These are phyloP conservation scores for Laterallus jamaicensis DNA, from an alignment of 2,113 vertebrate species.

Conservation along the genomic window DNA sequence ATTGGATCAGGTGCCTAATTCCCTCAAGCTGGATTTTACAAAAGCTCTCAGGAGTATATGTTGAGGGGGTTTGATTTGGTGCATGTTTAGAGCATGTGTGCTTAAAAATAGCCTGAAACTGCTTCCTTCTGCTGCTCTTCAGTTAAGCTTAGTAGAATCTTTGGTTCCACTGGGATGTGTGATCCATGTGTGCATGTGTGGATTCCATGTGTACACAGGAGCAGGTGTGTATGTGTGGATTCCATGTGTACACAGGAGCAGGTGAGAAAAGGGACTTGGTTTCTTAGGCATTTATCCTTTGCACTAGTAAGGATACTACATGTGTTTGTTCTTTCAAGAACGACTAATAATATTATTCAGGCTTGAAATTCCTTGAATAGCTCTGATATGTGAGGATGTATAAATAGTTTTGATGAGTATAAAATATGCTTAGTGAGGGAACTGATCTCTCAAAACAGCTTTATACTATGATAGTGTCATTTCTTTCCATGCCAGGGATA, in stretches of 20 bases:
- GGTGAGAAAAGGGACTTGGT: neutral
- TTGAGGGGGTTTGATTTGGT: conserved; percentile 7
- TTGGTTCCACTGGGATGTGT: neutral
- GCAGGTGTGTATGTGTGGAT: rapidly evolving
- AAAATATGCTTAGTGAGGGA: conserved; percentile 57
- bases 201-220: neutral
- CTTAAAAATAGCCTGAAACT: conserved; percentile 9
- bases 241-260: neutral
- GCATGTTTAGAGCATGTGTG: neutral
- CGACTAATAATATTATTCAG: conserved; percentile 33
- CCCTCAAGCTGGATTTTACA: conserved; percentile 45
- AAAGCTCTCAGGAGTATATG: neutral
- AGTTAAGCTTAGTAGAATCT: neutral
- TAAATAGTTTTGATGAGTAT: conserved; percentile 55
- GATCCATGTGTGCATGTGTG: neutral
- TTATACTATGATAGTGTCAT: conserved; percentile 1
- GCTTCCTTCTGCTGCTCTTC: neutral
- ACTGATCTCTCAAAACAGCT: conserved; percentile 60
- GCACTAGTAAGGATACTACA: neutral
- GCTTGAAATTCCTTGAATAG: conserved; percentile 47
- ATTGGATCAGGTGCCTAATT: neutral
- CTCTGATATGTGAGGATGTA: conserved; percentile 48
- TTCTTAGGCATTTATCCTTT: neutral
- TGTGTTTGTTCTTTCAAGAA: conserved; percentile 11
- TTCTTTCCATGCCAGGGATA: conserved; percentile 25